phyloP scores from a whole-genome alignment of 2,888 invertebrate species.

The Ypsolopha sequella region DNA sequence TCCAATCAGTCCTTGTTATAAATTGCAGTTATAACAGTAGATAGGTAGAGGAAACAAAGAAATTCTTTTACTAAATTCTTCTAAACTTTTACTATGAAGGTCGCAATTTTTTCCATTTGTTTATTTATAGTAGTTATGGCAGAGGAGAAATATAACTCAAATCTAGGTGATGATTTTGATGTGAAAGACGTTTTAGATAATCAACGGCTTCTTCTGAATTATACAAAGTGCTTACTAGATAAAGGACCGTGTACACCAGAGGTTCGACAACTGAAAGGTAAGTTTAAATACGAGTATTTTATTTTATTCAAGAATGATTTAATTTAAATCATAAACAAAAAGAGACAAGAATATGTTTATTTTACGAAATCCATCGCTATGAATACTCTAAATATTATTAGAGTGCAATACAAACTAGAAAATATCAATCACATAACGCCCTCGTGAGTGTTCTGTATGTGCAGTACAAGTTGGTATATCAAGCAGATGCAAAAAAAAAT shows the following conservation, averaged over 20 bases:
- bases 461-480: too few species aligned
- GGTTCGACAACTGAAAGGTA: conserved; percentile 78
- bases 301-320: too few species aligned
- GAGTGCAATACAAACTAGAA: too few species aligned
- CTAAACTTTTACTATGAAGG: background rate
- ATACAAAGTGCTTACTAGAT: conserved; percentile 76
- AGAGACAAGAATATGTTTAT: too few species aligned
- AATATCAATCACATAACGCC: too few species aligned
- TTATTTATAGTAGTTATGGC: conserved; percentile 28
- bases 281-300: conserved; percentile 24
- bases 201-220: conserved; percentile 75
- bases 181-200: conserved; percentile 75
- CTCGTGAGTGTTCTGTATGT: too few species aligned
- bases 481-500: too few species aligned
- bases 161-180: conserved; percentile 73
- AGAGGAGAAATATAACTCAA: conserved; percentile 67
- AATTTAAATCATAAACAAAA: too few species aligned
- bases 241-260: conserved; percentile 79
- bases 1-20: background rate
- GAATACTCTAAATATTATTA: too few species aligned
- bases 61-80: background rate
- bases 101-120: conserved; percentile 15
- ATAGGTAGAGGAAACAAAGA: background rate
- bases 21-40: background rate
- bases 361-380: too few species aligned